These are phyloP conservation scores for Quadriops clusia DNA, from an alignment of 2,888 invertebrate genomes.

Conservation along the genomic window DNA sequence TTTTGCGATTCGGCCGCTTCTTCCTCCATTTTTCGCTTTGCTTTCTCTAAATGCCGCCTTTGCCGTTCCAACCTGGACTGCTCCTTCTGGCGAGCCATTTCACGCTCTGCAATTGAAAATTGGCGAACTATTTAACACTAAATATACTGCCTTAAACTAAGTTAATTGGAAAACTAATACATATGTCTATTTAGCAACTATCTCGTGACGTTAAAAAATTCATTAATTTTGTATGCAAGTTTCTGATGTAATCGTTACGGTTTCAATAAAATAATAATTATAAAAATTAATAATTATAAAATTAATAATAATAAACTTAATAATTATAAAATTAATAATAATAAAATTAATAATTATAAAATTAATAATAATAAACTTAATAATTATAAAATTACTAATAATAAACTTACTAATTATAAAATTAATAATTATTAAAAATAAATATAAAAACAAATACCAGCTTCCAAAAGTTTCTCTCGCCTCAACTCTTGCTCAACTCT, in stretches of 20 bases:
- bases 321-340: conserved; percentile 1
- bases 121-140: too few species aligned
- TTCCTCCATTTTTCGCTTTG: conserved; percentile 29
- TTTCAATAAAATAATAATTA: conserved; percentile 8
- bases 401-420: not conserved
- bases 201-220: too few species aligned
- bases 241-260: too few species aligned
- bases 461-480: conserved; percentile 56
- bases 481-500: conserved; percentile 42
- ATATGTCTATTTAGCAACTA: too few species aligned
- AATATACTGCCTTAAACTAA: too few species aligned
- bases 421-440: conserved; percentile 5
- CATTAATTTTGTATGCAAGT: too few species aligned
- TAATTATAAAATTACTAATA: conserved; percentile 1
- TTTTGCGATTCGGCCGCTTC: conserved; percentile 28
- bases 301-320: conserved; percentile 4
- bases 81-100: conserved; percentile 68
- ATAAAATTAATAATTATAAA: conserved; percentile 1
- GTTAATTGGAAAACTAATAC: too few species aligned
- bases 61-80: conserved; percentile 61
- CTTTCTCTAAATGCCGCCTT: conserved; percentile 46
- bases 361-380: not conserved
- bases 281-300: conserved; percentile 5
- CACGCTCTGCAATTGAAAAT: conserved; percentile 43
- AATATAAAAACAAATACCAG: conserved; percentile 38